Conservation (phyloP, 2,113 vertebrate genomes). For the Lates calcarifer region DNA sequence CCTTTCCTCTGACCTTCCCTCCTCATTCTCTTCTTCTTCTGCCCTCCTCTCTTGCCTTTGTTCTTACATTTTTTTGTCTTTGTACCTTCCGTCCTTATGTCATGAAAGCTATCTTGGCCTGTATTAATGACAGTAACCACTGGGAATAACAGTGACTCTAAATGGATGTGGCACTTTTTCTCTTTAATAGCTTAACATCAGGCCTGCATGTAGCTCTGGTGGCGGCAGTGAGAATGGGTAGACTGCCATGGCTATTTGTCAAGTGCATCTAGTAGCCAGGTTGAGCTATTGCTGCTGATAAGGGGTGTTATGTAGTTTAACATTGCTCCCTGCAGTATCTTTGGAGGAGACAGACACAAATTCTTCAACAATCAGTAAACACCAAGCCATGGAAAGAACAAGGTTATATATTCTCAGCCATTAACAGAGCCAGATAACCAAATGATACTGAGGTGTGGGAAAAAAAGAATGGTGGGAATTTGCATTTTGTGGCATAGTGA, state of each 20-base stretch:
- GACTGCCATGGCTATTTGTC: constrained; percentile 60
- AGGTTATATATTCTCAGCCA: constrained; percentile 19
- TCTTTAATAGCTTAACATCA: constrained; percentile 75
- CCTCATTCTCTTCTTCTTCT: constrained; percentile 1
- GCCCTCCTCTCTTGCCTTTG: not conserved
- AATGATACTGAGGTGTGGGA: not conserved
- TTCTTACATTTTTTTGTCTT: constrained; percentile 31
- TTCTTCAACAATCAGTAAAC: constrained; percentile 24
- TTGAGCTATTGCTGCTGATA: constrained; percentile 67
- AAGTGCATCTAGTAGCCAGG: constrained; percentile 53
- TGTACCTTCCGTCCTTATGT: constrained; percentile 37
- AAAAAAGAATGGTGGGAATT: not conserved
- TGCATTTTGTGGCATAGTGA: constrained; percentile 5
- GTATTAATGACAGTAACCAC: constrained; percentile 66
- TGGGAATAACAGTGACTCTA: constrained; percentile 55
- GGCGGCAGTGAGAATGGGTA: constrained; percentile 51
- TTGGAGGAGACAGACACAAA: constrained; percentile 18
- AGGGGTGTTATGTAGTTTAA: constrained; percentile 59
- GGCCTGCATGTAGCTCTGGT: constrained; percentile 50
- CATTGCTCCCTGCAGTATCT: constrained; percentile 51
- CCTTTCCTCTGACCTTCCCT: constrained; percentile 4
- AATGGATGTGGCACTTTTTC: constrained; percentile 72
- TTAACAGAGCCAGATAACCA: not conserved
- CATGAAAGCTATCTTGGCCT: constrained; percentile 51
- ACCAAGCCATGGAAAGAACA: not conserved